Conservation (phyloP, 2,888 invertebrate genomes). For the Auanema sp. region DNA sequence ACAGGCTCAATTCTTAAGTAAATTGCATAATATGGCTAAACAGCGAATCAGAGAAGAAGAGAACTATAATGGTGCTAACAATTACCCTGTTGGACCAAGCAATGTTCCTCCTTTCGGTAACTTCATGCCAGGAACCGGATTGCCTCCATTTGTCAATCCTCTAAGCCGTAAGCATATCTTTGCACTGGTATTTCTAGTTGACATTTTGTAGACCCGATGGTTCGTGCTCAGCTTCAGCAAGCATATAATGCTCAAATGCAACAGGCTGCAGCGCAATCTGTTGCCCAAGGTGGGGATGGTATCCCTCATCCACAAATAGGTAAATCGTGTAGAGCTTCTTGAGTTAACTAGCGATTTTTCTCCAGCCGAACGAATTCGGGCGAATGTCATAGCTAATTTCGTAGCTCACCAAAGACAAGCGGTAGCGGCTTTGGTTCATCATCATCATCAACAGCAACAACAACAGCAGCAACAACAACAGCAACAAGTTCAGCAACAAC, state of each 20-base stretch:
- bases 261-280: neutral
- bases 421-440: neutral
- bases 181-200: neutral
- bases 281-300: neutral
- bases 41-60: conserved; percentile 14
- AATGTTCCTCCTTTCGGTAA: neutral
- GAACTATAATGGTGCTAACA: neutral
- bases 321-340: too few relatives aligned
- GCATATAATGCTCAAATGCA: conserved; percentile 2
- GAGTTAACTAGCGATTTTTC: neutral
- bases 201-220: conserved; percentile 1
- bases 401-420: conserved; percentile 13
- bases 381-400: conserved; percentile 10
- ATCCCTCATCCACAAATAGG: conserved; percentile 1
- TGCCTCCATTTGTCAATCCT: too few relatives aligned
- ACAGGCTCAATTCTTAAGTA: conserved; percentile 43
- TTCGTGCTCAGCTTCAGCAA: neutral
- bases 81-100: conserved; percentile 2
- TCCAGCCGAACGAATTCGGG: conserved; percentile 25
- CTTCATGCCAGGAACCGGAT: too few relatives aligned
- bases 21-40: conserved; percentile 30
- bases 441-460: conserved; percentile 6
- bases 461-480: conserved; percentile 6
- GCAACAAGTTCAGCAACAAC: conserved; percentile 22
- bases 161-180: neutral